Evolutionary conservation across 1,140 invertebrate genomes (phyloP).

Genomic region (Phortica variegata): DNA sequence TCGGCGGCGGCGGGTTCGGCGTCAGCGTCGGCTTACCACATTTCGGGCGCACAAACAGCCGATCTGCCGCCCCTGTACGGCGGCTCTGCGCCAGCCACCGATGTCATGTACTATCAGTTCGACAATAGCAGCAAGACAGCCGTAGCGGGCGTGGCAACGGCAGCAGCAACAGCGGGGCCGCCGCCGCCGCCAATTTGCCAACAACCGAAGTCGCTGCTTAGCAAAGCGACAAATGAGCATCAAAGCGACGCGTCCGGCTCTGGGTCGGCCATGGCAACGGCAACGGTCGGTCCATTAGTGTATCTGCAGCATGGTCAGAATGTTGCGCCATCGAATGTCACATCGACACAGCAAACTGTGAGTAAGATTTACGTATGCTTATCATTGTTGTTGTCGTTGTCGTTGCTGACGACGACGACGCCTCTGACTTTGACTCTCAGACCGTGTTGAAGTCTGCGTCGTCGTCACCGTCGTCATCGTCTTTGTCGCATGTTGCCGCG

Average conservation of each 20-base stretch:
- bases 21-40: constrained; percentile 37
- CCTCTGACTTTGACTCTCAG: not conserved
- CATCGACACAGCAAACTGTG: constrained; percentile 51
- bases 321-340: constrained; percentile 37
- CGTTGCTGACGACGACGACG: not conserved
- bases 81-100: constrained; percentile 45
- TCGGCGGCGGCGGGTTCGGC: constrained; percentile 2
- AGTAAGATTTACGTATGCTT: constrained; percentile 31
- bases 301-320: constrained; percentile 52
- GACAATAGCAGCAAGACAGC: constrained; percentile 31
- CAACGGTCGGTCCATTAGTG: constrained; percentile 42
- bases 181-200: constrained; percentile 39
- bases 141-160: not conserved
- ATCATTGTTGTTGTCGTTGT: too few relatives aligned
- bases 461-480: not conserved
- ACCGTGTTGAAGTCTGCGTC: too few relatives aligned
- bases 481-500: not conserved
- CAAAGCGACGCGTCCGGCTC: not conserved
- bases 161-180: constrained; percentile 9
- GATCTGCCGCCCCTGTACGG: constrained; percentile 47
- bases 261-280: too few relatives aligned
- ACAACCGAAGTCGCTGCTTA: constrained; percentile 38
- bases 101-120: constrained; percentile 56
- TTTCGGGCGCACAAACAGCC: constrained; percentile 51
- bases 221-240: constrained; percentile 4